Base-by-base conservation (phyloP, 2,113 vertebrate genomes). In the Periophthalmodon schlosseri region DNA sequence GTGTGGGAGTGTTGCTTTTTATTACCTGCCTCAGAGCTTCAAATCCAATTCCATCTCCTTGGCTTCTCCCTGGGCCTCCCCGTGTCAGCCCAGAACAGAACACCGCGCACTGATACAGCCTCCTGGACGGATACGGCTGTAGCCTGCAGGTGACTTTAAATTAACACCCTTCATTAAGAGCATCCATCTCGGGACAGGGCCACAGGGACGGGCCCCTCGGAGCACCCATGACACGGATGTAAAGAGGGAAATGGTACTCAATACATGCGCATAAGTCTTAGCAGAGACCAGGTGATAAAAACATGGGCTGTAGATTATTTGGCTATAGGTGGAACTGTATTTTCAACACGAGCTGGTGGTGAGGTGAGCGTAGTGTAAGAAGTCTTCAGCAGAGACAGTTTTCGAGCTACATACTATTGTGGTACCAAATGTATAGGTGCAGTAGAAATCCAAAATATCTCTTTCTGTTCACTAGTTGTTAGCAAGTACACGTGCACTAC, bases 1-100 rank as follows among this genome's bases (percentile, higher is more conserved):
- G 91, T 90, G 91, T 91, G 91, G 89, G 89, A 90, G 89, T 92
- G 88, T 89, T 88, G 86, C 90, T 89, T 91, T 91, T 92, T 92
- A 92, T 92, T 92, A 92, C 90, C 89, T 91, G 91, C 90, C 91
- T 91, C 89, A 88, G 87, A 92, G 91, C 90, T 91, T 92, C 91
- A 91, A 92, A 92, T 92, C 90, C 90, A 91, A 91, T 92, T 91
- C 90, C 88, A 88, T 90, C 90, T 88, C 85, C 76, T 82, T 24
- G 81, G 76, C 87, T 86, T 86, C 88, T 91, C 88, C 88, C 89
- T 89, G 81, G 89, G 88, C 88, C 82, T 88, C 84, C 77, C 87
- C 81, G 79, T 81, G 86, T 84, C 85, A 86, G 86, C 81, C 10
- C 23, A 20, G 73, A 20, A 84, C 83, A 86, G 89, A 89, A 89